phyloP scores from a whole-genome alignment of 2,797 vertebrate genomes.

The Acipenser transmontanus region DNA sequence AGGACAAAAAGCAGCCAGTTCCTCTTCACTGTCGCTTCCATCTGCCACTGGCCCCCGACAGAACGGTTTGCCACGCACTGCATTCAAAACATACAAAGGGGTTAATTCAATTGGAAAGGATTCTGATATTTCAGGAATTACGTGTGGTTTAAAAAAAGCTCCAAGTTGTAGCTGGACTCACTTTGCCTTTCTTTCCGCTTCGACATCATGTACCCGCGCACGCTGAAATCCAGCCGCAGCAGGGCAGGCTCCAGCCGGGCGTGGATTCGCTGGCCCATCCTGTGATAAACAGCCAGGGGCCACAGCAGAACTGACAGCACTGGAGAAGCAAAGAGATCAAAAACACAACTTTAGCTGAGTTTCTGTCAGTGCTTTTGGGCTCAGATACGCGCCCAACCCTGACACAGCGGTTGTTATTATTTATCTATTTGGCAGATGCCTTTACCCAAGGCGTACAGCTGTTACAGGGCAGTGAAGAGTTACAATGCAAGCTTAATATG shows the following conservation, averaged over 20 bases:
- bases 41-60: conserved; percentile 49
- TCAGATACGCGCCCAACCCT: too few species aligned
- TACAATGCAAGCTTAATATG: too few species aligned
- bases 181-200: conserved; percentile 82
- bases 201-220: conserved; percentile 81
- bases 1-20: conserved; percentile 92
- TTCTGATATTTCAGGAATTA: too few species aligned
- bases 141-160: too few species aligned
- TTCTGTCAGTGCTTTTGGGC: too few species aligned
- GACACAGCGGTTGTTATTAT: too few species aligned
- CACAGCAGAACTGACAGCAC: conserved; percentile 73
- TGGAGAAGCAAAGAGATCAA: conserved; percentile 27
- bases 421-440: too few species aligned
- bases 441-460: too few species aligned
- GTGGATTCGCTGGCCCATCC: conserved; percentile 64
- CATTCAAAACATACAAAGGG: conserved; percentile 10
- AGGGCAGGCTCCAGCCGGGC: conserved; percentile 79
- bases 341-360: too few species aligned
- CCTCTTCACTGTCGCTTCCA: conserved; percentile 89
- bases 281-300: conserved; percentile 77
- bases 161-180: conserved; percentile 47
- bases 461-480: too few species aligned
- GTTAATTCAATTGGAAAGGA: too few species aligned
- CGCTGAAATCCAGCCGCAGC: conserved; percentile 86
- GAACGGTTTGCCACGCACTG: conserved; percentile 64